Conservation (phyloP, 2,113 vertebrate genomes). For the Nanorana parkeri region DNA sequence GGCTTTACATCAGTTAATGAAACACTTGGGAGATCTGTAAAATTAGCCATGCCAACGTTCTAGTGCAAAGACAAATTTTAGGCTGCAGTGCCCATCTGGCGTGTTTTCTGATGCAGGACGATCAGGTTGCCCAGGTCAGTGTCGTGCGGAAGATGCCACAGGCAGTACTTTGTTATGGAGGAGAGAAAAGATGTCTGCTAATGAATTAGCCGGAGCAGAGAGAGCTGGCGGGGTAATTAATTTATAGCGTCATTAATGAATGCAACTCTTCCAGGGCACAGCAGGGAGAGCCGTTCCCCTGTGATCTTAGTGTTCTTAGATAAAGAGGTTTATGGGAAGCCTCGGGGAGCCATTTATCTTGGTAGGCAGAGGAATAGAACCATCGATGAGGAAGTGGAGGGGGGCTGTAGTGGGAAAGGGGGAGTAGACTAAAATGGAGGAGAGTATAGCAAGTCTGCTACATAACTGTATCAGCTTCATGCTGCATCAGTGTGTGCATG, state of each 20-base stretch:
- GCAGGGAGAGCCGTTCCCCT: slow-evolving; percentile 42
- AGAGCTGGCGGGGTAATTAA: slow-evolving; percentile 36
- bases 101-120: slow-evolving; percentile 1
- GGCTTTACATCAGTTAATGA: neutral
- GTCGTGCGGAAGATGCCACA: neutral
- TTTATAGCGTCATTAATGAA: slow-evolving; percentile 49
- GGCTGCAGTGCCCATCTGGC: slow-evolving; percentile 4
- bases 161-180: slow-evolving; percentile 1
- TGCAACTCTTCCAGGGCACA: slow-evolving; percentile 38
- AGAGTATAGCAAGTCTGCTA: neutral
- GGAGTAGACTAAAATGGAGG: neutral
- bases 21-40: slow-evolving; percentile 12
- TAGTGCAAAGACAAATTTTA: neutral
- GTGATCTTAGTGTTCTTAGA: slow-evolving; percentile 34
- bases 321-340: slow-evolving; percentile 50
- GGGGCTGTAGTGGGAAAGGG: neutral
- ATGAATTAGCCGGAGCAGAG: slow-evolving; percentile 18
- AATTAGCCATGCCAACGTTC: neutral
- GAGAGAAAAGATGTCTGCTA: slow-evolving; percentile 27
- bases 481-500: slow-evolving; percentile 32
- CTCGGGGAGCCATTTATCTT: slow-evolving; percentile 43
- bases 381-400: no score
- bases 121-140: neutral
- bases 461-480: neutral
- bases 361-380: neutral